Evolutionary conservation across 2,888 invertebrate species (phyloP).

Genomic region (Nemapogon koenigi): DNA sequence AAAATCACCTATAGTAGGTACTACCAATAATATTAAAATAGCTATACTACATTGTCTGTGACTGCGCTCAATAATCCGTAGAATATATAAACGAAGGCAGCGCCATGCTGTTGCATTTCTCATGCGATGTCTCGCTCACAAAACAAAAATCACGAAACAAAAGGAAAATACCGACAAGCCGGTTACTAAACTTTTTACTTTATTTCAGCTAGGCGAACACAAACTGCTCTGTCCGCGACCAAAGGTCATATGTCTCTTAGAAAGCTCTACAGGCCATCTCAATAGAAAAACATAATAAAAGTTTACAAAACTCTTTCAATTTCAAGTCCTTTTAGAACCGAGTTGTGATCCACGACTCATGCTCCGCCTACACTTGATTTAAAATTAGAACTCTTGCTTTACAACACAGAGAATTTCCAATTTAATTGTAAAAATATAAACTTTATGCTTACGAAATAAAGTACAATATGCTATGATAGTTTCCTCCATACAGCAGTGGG

Average conservation of each 20-base stretch:
- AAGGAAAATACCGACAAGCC: constrained; percentile 60
- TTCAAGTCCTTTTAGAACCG: constrained; percentile 62
- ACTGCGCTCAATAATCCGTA: constrained; percentile 25
- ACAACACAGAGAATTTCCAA: constrained; percentile 60
- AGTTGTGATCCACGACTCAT: constrained; percentile 53
- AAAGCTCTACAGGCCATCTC: constrained; percentile 46
- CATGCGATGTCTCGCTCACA: constrained; percentile 59
- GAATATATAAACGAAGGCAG: constrained; percentile 33
- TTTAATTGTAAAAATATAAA: constrained; percentile 60
- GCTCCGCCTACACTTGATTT: constrained; percentile 66
- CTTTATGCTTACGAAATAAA: constrained; percentile 56
- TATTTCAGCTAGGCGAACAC: constrained; percentile 44
- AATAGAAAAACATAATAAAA: constrained; percentile 60
- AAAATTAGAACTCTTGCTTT: constrained; percentile 65
- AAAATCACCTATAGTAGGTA: too few relatives aligned
- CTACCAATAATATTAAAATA: too few relatives aligned
- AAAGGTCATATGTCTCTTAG: constrained; percentile 47
- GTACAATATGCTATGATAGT: constrained; percentile 54
- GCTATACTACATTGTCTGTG: too few relatives aligned
- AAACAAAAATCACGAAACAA: constrained; percentile 59
- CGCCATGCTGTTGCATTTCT: constrained; percentile 61
- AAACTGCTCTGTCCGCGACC: constrained; percentile 22
- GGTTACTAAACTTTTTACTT: constrained; percentile 62
- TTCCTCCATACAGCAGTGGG: constrained; percentile 57
- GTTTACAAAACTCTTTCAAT: constrained; percentile 57